A percentile compares a stretch with the other conserved stretches of the same genome.
Conservation (phyloP, 1,140 invertebrate species). For the Ooceraea biroi region DNA sequence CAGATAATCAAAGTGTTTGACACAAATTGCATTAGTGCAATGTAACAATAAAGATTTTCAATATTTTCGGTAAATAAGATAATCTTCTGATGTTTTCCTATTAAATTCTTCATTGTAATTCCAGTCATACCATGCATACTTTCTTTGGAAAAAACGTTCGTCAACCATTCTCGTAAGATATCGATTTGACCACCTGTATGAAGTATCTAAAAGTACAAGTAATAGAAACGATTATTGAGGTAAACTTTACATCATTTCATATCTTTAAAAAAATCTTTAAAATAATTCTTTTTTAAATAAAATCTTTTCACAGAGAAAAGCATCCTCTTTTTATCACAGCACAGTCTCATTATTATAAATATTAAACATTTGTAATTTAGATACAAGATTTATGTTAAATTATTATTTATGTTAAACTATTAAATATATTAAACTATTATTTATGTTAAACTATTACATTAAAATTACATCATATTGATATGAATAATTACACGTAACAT, state of each 20-base stretch:
- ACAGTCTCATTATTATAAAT: neutral
- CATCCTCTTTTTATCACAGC: neutral
- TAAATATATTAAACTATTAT: too few species aligned
- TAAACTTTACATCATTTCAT: neutral
- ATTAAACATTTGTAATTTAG: neutral
- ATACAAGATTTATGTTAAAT: too few species aligned
- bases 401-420: too few species aligned
- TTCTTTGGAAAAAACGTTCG: neutral
- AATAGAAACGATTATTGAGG: neutral
- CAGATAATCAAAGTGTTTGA: slow-evolving; percentile 18
- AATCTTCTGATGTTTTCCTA: slow-evolving; percentile 1
- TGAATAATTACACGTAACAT: neutral
- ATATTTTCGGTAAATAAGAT: slow-evolving; percentile 1
- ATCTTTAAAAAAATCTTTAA: neutral
- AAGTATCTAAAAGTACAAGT: slow-evolving; percentile 18
- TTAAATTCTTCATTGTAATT: slow-evolving; percentile 1
- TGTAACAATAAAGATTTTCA: neutral
- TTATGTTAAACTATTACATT: too few species aligned
- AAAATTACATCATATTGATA: neutral
- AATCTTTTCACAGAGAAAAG: neutral
- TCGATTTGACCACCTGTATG: slow-evolving; percentile 1
- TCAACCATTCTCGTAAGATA: slow-evolving; percentile 8
- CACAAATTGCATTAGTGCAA: slow-evolving; percentile 28
- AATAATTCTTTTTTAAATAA: neutral
- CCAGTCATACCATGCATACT: neutral